A percentile compares a stretch with the other conserved stretches of the same genome.
Evolutionary conservation across 92 coral and sea anemone species (phyloP).

Genomic region (Parazoanthus atlanticus): DNA sequence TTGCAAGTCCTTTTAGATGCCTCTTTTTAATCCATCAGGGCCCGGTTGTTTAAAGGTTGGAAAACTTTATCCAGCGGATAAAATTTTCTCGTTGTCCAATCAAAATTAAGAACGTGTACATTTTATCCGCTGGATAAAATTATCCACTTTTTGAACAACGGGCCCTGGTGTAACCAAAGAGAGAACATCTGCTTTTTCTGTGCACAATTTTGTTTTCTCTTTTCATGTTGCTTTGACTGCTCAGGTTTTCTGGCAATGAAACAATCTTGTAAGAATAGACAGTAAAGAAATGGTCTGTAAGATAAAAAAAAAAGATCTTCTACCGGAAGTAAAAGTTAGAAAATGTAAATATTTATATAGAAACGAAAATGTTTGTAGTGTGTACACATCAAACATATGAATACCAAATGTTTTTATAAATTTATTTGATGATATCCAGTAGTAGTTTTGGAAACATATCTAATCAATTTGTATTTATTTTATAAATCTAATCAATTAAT

Average conservation of each 20-base stretch:
- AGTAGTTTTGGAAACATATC: no score
- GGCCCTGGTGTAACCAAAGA: neutral
- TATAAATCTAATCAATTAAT: no score
- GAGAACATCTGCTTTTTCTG: neutral
- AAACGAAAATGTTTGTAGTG: neutral
- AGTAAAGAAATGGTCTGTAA: conserved; percentile 9
- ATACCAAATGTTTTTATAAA: neutral
- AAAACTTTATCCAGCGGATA: no score
- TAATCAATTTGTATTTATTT: no score
- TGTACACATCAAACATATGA: neutral
- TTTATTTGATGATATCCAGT: no score
- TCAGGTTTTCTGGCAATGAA: neutral
- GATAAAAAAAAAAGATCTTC: conserved; percentile 5
- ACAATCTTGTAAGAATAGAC: neutral
- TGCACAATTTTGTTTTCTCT: neutral
- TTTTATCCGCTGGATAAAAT: no score
- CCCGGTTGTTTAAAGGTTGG: no score
- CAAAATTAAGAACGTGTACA: no score
- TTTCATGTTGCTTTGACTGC: neutral
- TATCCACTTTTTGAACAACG: no score
- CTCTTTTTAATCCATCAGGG: neutral
- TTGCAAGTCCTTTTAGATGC: neutral
- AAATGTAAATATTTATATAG: conserved; percentile 19
- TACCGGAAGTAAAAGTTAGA: neutral
- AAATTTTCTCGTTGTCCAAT: no score